These are phyloP conservation scores for Odontamblyopus rebecca DNA, from an alignment of 2,797 vertebrate genomes.

Conservation along the genomic window DNA sequence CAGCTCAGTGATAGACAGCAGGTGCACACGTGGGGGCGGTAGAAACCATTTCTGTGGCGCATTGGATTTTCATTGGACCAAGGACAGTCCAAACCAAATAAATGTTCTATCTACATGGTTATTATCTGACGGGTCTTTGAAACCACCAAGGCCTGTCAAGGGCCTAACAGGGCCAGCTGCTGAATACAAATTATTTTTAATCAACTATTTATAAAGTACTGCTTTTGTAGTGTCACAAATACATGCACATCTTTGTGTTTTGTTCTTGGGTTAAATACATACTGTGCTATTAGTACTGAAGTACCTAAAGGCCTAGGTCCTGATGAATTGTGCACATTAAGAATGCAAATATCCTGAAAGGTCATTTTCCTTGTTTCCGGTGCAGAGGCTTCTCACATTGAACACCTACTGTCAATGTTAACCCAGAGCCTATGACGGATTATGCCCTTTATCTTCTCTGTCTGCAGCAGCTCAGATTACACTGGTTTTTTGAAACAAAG, in stretches of 20 bases:
- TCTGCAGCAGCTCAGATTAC: background rate
- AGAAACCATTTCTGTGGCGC: background rate
- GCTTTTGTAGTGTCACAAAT: background rate
- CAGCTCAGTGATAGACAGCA: background rate
- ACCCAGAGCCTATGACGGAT: background rate
- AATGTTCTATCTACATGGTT: background rate
- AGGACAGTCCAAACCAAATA: background rate
- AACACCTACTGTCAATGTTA: background rate
- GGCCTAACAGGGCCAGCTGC: background rate
- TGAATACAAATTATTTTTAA: too few relatives aligned
- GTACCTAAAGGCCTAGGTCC: background rate
- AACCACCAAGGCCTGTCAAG: background rate
- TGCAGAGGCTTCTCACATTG: background rate
- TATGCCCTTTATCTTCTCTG: background rate
- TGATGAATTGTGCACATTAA: background rate
- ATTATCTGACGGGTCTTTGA: background rate
- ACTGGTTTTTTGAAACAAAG: background rate
- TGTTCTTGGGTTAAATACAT: background rate
- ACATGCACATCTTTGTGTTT: background rate
- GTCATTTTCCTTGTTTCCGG: background rate
- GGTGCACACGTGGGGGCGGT: background rate
- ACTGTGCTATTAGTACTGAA: background rate
- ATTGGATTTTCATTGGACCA: background rate
- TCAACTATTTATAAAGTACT: background rate
- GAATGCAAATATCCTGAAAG: conserved; percentile 1